These are phyloP conservation scores for Phenganax marumi DNA, from an alignment of 92 coral and sea anemone genomes.

Conservation along the genomic window DNA sequence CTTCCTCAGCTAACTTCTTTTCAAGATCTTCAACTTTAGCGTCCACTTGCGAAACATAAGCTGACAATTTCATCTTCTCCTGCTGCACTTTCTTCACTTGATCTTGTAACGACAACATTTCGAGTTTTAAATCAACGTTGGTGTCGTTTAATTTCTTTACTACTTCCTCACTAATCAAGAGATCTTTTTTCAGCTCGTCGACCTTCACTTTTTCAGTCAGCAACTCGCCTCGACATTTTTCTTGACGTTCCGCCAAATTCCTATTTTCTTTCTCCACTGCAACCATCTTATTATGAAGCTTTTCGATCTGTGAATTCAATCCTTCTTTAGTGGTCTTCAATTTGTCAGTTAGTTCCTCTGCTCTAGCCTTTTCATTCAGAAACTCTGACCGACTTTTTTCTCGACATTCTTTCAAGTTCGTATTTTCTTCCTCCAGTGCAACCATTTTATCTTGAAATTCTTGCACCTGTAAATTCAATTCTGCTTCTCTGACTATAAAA, in stretches of 20 bases:
- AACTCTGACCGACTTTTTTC: too few species aligned
- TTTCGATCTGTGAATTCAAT: slow-evolving; percentile 15
- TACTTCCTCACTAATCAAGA: slow-evolving; percentile 55
- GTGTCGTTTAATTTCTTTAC: slow-evolving; percentile 45
- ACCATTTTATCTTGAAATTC: neutral
- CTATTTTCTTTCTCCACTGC: slow-evolving; percentile 27
- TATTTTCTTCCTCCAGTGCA: slow-evolving; percentile 27
- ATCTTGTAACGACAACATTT: slow-evolving; percentile 44
- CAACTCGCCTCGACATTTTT: slow-evolving; percentile 2
- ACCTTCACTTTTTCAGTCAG: slow-evolving; percentile 2
- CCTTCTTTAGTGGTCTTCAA: slow-evolving; percentile 19
- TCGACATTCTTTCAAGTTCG: neutral
- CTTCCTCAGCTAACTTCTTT: slow-evolving; percentile 64
- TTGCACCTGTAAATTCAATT: too few species aligned
- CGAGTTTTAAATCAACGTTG: slow-evolving; percentile 38
- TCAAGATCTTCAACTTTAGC: slow-evolving; percentile 54
- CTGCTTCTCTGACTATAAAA: too few species aligned
- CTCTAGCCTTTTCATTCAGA: neutral
- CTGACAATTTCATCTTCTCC: slow-evolving; percentile 60
- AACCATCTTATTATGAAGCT: slow-evolving; percentile 1
- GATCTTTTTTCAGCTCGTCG: slow-evolving; percentile 54
- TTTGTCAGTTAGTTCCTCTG: neutral
- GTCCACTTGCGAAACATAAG: slow-evolving; percentile 47
- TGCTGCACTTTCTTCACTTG: slow-evolving; percentile 59
- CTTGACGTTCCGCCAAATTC: slow-evolving; percentile 32